Evolutionary conservation across 1,140 invertebrate species (phyloP).

Genomic region (Teleopsis dalmanni): DNA sequence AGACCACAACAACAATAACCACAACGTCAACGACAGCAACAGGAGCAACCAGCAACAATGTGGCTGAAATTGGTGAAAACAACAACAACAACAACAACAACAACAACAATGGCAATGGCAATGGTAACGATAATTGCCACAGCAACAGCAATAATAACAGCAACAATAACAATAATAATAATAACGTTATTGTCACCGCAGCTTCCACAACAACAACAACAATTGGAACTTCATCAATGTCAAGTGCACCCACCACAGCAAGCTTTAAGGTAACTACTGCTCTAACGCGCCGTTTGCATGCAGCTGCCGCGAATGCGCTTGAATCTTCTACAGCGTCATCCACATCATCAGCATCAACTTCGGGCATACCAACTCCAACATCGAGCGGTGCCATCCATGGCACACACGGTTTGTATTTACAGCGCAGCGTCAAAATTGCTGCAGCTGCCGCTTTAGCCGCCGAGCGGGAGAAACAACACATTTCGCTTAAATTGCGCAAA

Average conservation of each 20-base stretch:
- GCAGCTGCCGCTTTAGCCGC: background rate
- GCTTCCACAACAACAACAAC: constrained; percentile 1
- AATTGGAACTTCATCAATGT: constrained; percentile 1
- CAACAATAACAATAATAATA: background rate
- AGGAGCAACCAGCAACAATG: background rate
- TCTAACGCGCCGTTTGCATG: constrained; percentile 28
- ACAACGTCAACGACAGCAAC: constrained; percentile 10
- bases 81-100: constrained; percentile 18
- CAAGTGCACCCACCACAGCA: background rate
- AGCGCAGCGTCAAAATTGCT: constrained; percentile 17
- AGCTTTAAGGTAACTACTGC: too few species aligned
- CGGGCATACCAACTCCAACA: constrained; percentile 38
- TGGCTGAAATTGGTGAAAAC: background rate
- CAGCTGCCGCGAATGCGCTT: constrained; percentile 11
- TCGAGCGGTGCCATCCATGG: constrained; percentile 11
- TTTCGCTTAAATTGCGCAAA: constrained; percentile 33
- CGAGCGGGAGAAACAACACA: constrained; percentile 4
- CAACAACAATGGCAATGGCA: background rate
- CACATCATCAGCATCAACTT: constrained; percentile 37
- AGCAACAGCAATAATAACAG: constrained; percentile 1
- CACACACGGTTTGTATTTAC: constrained; percentile 18
- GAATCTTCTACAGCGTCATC: constrained; percentile 27
- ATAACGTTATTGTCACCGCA: background rate
- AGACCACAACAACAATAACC: constrained; percentile 22
- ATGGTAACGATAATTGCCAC: background rate